Evolutionary conservation across 2,888 invertebrate species (phyloP), one percentile per base, ranked within the genome.

Genomic region (Diarsia mendica): DNA sequence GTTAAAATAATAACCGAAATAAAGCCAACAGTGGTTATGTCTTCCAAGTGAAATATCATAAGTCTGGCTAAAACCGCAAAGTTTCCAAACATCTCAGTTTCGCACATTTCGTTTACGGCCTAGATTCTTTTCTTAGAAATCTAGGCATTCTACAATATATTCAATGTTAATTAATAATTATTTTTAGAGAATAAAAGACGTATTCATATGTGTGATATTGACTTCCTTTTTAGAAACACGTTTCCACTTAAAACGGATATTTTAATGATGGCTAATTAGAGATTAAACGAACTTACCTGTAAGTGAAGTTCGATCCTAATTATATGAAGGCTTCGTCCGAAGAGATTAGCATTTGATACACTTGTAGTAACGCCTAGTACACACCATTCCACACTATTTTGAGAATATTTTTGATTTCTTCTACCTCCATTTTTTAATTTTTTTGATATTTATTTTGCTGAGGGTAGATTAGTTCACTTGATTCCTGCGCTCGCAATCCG

Each of bases 191-290:
- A 55, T 39, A 55, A 53, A 65, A 69, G 55, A 20, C 67, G 61
- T 67, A 70, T 76, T 39, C 33, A 71, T 71, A 65, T 39, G 51
- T 61, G 49, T 65, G 48, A 61, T 83, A 72, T 61, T 72, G 79
- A 79, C 72, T 78, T 79, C 83, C 79, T 44, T 83, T 83, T 53
- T 10, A 46, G 33, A 64, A 83, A 72, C 80, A 39, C 53, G 72
- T 72, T 77, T 77, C 71, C 64, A 48, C 58, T 67, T 23, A 49
- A 77, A 83, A 72, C 68, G 28, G 67, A 83, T 51, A 55, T 68
- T 53, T 72, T 66, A 66, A 63, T 72, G 23, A 48, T 5, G 0
- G 11, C 8, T 20, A 58, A 51, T n/a, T n/a, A n/a, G n/a, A n/a
- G n/a, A n/a, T n/a, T n/a, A n/a, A n/a, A n/a, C n/a, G n/a, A n/a